phyloP scores from a whole-genome alignment of 2,888 invertebrate genomes.

The Habroteleia sp. region DNA sequence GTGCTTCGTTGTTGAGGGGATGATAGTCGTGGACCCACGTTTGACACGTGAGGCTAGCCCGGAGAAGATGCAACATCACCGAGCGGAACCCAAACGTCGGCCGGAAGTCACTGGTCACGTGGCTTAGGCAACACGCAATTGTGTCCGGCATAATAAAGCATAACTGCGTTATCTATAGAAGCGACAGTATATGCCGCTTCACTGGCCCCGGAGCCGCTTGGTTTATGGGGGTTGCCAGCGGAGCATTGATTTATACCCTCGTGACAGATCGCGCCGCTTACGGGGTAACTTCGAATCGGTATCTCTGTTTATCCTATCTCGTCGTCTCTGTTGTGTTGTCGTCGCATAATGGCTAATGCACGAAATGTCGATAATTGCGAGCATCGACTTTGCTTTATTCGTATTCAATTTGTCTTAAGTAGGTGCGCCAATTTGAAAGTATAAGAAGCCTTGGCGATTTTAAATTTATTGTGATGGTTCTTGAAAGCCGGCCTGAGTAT shows the following conservation, averaged over 20 bases:
- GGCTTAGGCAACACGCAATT: conserved; percentile 81
- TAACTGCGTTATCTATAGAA: conserved; percentile 66
- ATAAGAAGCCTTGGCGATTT: conserved; percentile 22
- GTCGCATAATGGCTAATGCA: conserved; percentile 38
- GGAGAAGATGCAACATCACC: conserved; percentile 76
- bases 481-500: conserved; percentile 4
- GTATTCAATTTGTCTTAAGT: conserved; percentile 46
- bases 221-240: conserved; percentile 65
- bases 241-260: conserved; percentile 76
- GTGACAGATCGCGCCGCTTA: conserved; percentile 73
- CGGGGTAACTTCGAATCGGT: conserved; percentile 46
- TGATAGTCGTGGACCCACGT: conserved; percentile 56
- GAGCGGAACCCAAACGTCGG: conserved; percentile 80
- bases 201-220: conserved; percentile 66
- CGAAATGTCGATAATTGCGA: conserved; percentile 47
- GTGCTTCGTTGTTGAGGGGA: conserved; percentile 21
- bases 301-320: conserved; percentile 21
- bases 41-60: conserved; percentile 64
- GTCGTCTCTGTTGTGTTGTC: conserved; percentile 14
- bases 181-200: conserved; percentile 57
- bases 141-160: conserved; percentile 81
- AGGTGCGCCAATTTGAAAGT: conserved; percentile 36
- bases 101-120: conserved; percentile 81
- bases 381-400: conserved; percentile 18
- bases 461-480: conserved; percentile 27